Conservation (phyloP, 2,113 vertebrate species). For the Acanthisitta chloris region DNA sequence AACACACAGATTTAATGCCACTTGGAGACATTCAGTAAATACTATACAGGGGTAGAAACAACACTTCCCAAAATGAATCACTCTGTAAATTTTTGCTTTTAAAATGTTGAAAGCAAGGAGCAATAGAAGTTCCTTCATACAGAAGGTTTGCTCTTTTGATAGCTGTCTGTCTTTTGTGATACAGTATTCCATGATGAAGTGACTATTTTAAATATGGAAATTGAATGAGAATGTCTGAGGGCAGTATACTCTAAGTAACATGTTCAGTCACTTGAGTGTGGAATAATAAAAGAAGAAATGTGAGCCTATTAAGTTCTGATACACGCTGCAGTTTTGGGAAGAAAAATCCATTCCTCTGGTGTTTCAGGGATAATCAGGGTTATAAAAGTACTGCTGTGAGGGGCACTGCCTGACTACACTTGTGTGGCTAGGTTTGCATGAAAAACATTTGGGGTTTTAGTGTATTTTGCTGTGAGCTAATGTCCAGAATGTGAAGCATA, state of each 20-base stretch:
- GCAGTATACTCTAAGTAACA: not conserved
- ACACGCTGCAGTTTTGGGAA: not conserved
- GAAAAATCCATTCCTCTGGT: not conserved
- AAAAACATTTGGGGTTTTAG: not conserved
- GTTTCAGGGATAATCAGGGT: not conserved
- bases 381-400: not conserved
- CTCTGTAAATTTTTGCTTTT: not conserved
- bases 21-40: not conserved
- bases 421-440: not conserved
- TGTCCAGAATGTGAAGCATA: conserved; percentile 20
- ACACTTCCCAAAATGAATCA: not conserved
- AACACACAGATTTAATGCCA: not conserved
- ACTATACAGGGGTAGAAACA: not conserved
- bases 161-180: not conserved
- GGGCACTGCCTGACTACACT: not conserved
- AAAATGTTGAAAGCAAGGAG: not conserved
- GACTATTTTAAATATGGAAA: not conserved
- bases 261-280: not conserved
- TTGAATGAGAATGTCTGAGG: not conserved
- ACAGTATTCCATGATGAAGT: not conserved
- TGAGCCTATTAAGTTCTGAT: not conserved
- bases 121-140: not conserved
- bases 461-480: conserved; percentile 3
- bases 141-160: not conserved
- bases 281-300: not conserved